phyloP scores from a whole-genome alignment of 2,113 vertebrate species.

The Lutjanus erythropterus region DNA sequence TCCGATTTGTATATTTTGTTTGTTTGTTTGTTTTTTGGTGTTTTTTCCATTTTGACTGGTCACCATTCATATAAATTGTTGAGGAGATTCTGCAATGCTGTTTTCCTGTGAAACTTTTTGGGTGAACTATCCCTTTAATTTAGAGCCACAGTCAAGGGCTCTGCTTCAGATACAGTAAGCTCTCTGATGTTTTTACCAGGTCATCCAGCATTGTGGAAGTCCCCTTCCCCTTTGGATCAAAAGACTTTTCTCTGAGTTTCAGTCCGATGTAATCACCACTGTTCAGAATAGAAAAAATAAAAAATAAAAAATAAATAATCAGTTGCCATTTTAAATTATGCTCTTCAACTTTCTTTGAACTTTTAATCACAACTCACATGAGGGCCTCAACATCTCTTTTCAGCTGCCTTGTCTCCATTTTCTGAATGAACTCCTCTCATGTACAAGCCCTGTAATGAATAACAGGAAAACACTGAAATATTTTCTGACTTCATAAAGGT shows the following conservation, averaged over 20 bases:
- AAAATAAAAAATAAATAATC: constrained; percentile 59
- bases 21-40: no score
- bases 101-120: no score
- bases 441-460: constrained; percentile 17
- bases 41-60: no score
- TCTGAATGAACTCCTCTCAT: neutral
- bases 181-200: constrained; percentile 82
- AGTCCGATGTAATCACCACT: constrained; percentile 90
- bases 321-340: neutral
- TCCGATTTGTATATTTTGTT: no score
- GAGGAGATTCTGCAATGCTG: no score
- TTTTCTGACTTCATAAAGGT: no score
- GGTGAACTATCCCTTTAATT: neutral
- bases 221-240: constrained; percentile 89
- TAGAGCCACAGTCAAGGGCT: neutral
- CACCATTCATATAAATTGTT: no score
- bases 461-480: neutral
- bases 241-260: constrained; percentile 88
- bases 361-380: constrained; percentile 83
- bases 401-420: constrained; percentile 87
- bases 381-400: constrained; percentile 88
- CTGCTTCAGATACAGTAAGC: no score
- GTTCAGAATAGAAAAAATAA: constrained; percentile 74
- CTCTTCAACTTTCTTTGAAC: neutral
- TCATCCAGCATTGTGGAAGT: constrained; percentile 86